phyloP scores from a whole-genome alignment of 2,113 vertebrate genomes.

The Fregetta grallaria region DNA sequence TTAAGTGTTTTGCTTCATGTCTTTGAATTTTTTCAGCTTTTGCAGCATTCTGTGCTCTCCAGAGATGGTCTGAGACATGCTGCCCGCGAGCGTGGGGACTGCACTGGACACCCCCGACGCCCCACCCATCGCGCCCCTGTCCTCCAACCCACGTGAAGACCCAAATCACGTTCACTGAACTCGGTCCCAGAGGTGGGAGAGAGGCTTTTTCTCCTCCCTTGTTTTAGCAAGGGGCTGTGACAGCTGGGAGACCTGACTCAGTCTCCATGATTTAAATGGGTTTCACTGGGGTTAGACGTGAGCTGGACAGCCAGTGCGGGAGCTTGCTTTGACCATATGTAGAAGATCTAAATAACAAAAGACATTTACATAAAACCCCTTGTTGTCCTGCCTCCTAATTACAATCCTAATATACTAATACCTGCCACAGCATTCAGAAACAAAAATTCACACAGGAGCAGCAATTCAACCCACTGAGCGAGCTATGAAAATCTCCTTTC shows the following conservation, averaged over 20 bases:
- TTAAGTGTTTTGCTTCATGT: not conserved
- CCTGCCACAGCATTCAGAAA: not conserved
- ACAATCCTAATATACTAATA: not conserved
- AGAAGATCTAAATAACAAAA: conserved; percentile 3
- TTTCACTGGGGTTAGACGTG: not conserved
- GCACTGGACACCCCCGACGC: too few relatives aligned
- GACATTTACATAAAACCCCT: not conserved
- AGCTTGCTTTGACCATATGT: not conserved
- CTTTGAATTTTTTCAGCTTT: not conserved
- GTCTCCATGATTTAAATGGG: not conserved
- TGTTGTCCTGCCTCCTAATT: not conserved
- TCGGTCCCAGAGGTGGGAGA: not conserved
- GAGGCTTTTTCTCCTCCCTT: not conserved
- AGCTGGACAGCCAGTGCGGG: not conserved
- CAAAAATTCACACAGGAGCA: not conserved
- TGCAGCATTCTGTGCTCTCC: not conserved
- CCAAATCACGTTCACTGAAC: not conserved
- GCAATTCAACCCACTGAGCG: not conserved
- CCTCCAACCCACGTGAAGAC: accelerated
- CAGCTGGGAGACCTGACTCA: not conserved
- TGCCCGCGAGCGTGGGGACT: accelerated
- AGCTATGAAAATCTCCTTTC: not conserved
- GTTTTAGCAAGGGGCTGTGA: not conserved
- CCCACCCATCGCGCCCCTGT: accelerated
- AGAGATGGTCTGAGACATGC: not conserved